phyloP scores from a whole-genome alignment of 2,113 vertebrate genomes.

The Lates calcarifer region DNA sequence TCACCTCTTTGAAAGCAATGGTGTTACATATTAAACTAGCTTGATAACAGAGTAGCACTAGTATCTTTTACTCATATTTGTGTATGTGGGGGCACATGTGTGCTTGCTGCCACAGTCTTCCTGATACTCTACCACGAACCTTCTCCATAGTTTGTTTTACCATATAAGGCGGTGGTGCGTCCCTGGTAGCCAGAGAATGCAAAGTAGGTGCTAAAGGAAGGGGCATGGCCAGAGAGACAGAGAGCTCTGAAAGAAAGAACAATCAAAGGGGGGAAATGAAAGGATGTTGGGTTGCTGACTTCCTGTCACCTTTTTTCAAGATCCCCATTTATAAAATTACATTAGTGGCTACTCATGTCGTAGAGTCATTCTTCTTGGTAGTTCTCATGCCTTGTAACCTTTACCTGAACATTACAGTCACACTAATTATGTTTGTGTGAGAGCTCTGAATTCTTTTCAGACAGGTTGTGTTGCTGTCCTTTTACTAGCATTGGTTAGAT shows the following conservation, averaged over 20 bases:
- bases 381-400: conserved; percentile 2
- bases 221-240: conserved; percentile 56
- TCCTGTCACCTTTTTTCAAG: conserved; percentile 74
- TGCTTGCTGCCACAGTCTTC: conserved; percentile 49
- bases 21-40: conserved; percentile 43
- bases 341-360: background rate
- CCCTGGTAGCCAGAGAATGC: conserved; percentile 72
- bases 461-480: background rate
- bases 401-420: background rate
- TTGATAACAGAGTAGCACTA: conserved; percentile 32
- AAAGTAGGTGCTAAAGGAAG: conserved; percentile 76
- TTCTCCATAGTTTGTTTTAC: conserved; percentile 81
- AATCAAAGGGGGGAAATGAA: conserved; percentile 72
- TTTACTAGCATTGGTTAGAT: background rate
- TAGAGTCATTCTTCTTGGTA: background rate
- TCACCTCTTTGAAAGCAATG: conserved; percentile 11
- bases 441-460: background rate
- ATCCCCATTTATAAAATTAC: conserved; percentile 41
- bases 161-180: conserved; percentile 80
- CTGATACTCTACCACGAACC: conserved; percentile 69
- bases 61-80: conserved; percentile 2
- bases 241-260: conserved; percentile 47
- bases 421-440: background rate
- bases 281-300: conserved; percentile 71
- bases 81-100: conserved; percentile 10